These are phyloP conservation scores for Hemibagrus wyckioides DNA, from an alignment of 2,113 vertebrate genomes.

Conservation along the genomic window DNA sequence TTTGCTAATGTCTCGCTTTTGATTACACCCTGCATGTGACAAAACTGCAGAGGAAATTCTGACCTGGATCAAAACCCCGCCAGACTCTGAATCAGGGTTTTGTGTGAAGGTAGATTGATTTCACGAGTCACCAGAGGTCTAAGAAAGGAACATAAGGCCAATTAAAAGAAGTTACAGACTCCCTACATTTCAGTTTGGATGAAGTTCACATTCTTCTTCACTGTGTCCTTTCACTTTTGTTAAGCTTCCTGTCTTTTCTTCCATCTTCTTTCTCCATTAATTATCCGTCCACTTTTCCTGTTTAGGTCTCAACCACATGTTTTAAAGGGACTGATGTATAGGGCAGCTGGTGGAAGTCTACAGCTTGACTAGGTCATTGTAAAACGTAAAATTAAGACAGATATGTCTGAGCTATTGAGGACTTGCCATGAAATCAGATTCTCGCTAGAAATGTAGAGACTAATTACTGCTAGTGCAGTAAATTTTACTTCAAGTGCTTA, in stretches of 20 bases:
- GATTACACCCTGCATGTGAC: not conserved
- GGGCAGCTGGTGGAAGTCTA: not conserved
- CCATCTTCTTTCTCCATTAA: not conserved
- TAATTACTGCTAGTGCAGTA: constrained; percentile 13
- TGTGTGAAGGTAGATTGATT: constrained; percentile 14
- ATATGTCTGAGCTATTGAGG: not conserved
- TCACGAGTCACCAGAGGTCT: constrained; percentile 18
- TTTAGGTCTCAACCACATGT: constrained; percentile 29
- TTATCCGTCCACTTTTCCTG: constrained; percentile 19
- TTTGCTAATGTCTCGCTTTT: not conserved
- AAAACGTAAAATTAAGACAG: not conserved
- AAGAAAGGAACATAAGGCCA: constrained; percentile 16
- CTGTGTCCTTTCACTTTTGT: not conserved
- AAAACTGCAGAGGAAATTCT: not conserved
- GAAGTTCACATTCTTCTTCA: not conserved
- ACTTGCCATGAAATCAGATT: not conserved
- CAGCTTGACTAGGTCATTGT: constrained; percentile 9
- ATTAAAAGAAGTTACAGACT: constrained; percentile 14
- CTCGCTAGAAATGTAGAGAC: not conserved
- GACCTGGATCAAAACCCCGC: not conserved
- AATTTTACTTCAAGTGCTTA: constrained; percentile 11
- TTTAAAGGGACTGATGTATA: constrained; percentile 33
- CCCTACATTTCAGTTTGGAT: not conserved
- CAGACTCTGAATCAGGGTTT: not conserved
- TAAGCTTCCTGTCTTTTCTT: constrained; percentile 4